Evolutionary conservation across 2,797 vertebrate species (phyloP).

Genomic region (Trematomus bernacchii): DNA sequence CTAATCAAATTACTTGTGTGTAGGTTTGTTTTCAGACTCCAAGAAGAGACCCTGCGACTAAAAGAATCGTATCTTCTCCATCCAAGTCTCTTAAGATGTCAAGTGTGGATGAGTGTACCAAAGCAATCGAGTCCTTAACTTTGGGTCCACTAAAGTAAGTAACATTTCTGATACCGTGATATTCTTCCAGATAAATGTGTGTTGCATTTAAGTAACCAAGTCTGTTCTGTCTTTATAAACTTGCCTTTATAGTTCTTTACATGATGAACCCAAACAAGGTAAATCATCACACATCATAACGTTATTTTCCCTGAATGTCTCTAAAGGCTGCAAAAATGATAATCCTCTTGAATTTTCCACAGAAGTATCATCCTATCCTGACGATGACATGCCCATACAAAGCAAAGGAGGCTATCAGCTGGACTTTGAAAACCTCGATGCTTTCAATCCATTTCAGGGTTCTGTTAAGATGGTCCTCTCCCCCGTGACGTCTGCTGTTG

Average conservation of each 20-base stretch:
- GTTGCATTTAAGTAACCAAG: background rate
- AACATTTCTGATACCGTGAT: background rate
- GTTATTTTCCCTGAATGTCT: background rate
- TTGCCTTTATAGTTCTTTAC: conserved; percentile 65
- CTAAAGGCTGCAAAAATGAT: background rate
- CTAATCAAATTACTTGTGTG: conserved; percentile 32
- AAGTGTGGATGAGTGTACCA: conserved; percentile 70
- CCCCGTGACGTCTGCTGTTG: conserved; percentile 47
- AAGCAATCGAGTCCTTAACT: conserved; percentile 64
- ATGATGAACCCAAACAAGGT: conserved; percentile 64
- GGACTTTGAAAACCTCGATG: conserved; percentile 80
- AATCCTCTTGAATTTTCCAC: background rate
- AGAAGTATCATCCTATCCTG: conserved; percentile 71
- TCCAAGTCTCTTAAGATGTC: conserved; percentile 74
- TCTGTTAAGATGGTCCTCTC: conserved; percentile 68
- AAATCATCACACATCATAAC: conserved; percentile 7
- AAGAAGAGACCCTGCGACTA: conserved; percentile 91
- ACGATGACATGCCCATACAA: conserved; percentile 83
- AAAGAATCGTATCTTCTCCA: conserved; percentile 91
- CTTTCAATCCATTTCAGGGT: conserved; percentile 74
- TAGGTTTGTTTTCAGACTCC: conserved; percentile 98
- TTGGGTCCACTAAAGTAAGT: conserved; percentile 82
- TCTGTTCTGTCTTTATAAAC: conserved; percentile 56
- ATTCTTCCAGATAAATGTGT: background rate
- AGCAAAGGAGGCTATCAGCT: conserved; percentile 86